Evolutionary conservation across 1,140 invertebrate genomes (phyloP), one percentile per base, ranked within the genome.

Genomic region (Ceratina australensis): DNA sequence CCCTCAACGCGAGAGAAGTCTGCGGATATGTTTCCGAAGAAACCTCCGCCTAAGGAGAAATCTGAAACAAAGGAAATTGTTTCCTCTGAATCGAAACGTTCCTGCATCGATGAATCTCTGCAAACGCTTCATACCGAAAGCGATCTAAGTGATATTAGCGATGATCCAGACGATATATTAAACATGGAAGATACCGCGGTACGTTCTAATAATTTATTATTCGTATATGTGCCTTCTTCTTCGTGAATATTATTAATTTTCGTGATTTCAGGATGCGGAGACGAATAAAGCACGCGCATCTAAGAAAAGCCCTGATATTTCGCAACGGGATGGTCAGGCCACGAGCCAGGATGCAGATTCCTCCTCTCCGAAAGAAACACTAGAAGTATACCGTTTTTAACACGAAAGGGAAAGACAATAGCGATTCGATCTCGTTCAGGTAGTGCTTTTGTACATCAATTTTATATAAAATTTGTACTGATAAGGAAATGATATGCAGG

Each of bases 61-160:
- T 22, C 86, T 0, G 89, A 92, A 75, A 88, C 82, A 3, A 93
- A 93, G 61, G 90, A 93, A 80, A 72, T 89, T 18, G 72, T 87
- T 2, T 86, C 91, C 16, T 81, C 88, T 0, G 95, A 95, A 83
- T 82, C 91, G 0, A 94, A 94, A 71, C 91, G 92, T 72, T 60
- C 87, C 0, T 92, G 92, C 65, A 24, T 91, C 0, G 92, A 93
- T 7, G 92, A 92, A 73, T 93, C 94, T 61, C 80, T 93, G 42
- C 93, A 93, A 68, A 93, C 93, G 0, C 93, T 94, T 72, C 93
- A 92, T 57, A 91, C 95, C 10, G 94, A 94, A 73, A 96, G 96
- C 83, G 96, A 96, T 85, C 93, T 97, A 4, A 97, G 96, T 90
- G 96, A 97, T 90, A 97, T 97, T 50, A 97, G 96, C 87, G 96